Percentiles rank a stretch among this genome's conserved stretches.
phyloP scores from a whole-genome alignment of 2,113 vertebrate genomes.

The Eudorcas thomsonii region DNA sequence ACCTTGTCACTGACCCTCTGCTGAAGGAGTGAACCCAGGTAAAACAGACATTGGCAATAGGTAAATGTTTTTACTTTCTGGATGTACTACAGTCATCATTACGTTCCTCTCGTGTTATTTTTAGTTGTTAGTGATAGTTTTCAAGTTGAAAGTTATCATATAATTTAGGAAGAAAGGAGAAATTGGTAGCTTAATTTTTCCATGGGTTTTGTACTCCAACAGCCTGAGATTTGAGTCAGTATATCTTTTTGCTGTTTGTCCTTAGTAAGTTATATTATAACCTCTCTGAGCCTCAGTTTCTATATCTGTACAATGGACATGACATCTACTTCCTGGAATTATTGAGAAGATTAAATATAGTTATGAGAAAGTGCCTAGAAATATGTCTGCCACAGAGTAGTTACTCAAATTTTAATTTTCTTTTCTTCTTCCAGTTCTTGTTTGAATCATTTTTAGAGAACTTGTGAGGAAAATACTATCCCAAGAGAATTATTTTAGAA shows the following conservation, averaged over 20 bases:
- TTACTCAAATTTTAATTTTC: conserved; percentile 10
- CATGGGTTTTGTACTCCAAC: neutral
- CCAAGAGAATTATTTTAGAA: neutral
- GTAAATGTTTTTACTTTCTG: neutral
- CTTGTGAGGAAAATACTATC: neutral
- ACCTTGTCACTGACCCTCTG: neutral
- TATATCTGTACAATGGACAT: conserved; percentile 16
- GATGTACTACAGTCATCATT: neutral
- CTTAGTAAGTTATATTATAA: neutral
- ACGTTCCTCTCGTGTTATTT: neutral
- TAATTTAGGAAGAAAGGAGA: conserved; percentile 32
- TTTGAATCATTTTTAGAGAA: neutral
- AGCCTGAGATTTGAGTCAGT: neutral
- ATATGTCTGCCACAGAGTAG: neutral
- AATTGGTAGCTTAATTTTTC: neutral
- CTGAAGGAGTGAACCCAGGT: neutral
- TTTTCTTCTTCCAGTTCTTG: neutral
- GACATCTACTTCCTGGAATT: neutral
- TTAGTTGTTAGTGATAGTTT: neutral
- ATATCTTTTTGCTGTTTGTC: neutral
- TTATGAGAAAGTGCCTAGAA: neutral
- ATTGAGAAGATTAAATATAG: neutral
- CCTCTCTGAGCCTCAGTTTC: neutral
- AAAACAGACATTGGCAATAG: neutral
- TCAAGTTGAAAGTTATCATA: conserved; percentile 38